Evolutionary conservation across 2,797 vertebrate species (phyloP), one percentile per base, ranked within the genome.

Genomic region (Acropternis orthonyx): DNA sequence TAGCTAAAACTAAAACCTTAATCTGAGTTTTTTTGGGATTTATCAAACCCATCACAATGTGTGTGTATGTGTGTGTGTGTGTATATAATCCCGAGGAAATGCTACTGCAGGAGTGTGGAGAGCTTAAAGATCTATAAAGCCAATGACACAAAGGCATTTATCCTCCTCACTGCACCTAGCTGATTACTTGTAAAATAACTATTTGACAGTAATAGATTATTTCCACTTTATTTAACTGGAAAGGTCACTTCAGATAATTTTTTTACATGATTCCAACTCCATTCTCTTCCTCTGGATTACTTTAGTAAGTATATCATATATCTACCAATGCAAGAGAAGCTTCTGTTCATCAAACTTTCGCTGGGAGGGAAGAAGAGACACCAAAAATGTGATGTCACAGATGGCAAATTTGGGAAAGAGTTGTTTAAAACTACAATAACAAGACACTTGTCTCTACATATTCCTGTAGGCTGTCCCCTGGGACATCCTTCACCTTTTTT

Each of bases 191-290:
- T 18, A 66, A 91, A 54, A 78, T 68, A 85, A 90, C 48, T 49
- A 3, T 77, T 65, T 58, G 39, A 51, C 54, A 75, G 13, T 66
- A 92, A 86, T 30, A 54, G 44, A 75, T 55, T 2, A 78, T 84
- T 92, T 88, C 14, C 28, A 75, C 58, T 90, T 83, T 66, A 69
- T 91, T 91, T 81, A 65, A 81, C 65, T 66, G 22, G 13, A 86
- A 88, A 73, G 12, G 66, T 81, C 86, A 75, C 7, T 58, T 0
- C 48, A 46, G 20, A 26, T 46, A 10, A 4, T 74, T 68, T 86
- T 83, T 92, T 68, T 32, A 71, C 7, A 13, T 72, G 1, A 72
- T 72, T 94, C n/a, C 46, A 84, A 52, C 6, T 1, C 22, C 20
- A 43, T 88, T 84, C n/a, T 48, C 6, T 69, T 84, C 12, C 27